Percentiles rank a stretch among this genome's conserved stretches.
These are phyloP conservation scores for Otis tarda DNA, from an alignment of 2,113 vertebrate species.

Conservation along the genomic window DNA sequence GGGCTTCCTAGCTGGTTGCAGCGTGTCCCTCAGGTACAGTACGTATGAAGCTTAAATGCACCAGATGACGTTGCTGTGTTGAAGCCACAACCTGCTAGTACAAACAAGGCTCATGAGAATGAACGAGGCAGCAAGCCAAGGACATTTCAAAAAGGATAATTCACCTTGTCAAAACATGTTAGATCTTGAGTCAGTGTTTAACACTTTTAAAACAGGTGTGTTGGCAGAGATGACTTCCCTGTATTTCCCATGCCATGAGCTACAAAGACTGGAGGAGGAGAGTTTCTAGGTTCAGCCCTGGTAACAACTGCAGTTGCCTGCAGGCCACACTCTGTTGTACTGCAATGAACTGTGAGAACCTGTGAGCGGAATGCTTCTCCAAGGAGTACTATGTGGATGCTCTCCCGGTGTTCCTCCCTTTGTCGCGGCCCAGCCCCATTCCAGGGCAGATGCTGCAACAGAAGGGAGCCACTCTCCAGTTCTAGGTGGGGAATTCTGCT, in stretches of 20 bases:
- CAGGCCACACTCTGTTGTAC: background rate
- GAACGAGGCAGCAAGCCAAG: background rate
- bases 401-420: background rate
- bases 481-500: background rate
- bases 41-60: background rate
- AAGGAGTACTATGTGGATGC: fast-evolving
- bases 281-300: background rate
- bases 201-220: background rate
- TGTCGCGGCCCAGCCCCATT: background rate
- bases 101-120: background rate
- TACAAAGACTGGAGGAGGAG: background rate
- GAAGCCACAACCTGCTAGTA: background rate
- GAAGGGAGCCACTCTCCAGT: background rate
- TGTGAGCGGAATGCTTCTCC: fast-evolving
- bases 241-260: background rate
- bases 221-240: background rate
- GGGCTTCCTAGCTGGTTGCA: background rate
- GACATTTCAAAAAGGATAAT: background rate
- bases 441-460: background rate
- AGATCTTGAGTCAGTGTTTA: background rate
- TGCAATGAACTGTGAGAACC: fast-evolving
- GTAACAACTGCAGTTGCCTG: background rate
- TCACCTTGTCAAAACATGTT: background rate
- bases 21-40: background rate
- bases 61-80: background rate